Evolutionary conservation across 2,888 invertebrate species (phyloP).

Genomic region (Theretra japonica): DNA sequence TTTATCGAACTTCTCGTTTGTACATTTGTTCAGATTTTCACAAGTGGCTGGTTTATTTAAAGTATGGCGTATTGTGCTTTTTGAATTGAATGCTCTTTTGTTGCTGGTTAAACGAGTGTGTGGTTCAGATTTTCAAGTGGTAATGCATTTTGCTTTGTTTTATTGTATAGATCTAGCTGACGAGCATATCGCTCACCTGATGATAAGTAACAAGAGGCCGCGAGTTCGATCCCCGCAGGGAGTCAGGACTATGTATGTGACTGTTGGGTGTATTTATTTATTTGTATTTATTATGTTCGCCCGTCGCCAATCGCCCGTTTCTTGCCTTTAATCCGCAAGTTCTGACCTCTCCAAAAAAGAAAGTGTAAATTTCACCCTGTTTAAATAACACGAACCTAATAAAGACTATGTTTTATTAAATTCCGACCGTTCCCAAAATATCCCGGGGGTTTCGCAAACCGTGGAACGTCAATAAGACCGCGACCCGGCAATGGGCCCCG

Average conservation of each 20-base stretch:
- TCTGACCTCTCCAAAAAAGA: not conserved
- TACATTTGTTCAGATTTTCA: constrained; percentile 4
- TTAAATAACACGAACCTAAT: constrained; percentile 17
- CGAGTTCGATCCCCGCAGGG: too few species aligned
- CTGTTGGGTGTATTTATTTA: too few species aligned
- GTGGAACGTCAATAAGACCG: constrained; percentile 17
- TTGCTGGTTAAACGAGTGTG: not conserved
- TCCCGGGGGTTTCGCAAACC: constrained; percentile 3
- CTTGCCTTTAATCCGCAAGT: not conserved
- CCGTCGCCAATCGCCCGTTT: too few species aligned
- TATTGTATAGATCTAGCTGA: not conserved
- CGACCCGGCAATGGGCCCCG: not conserved
- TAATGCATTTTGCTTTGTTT: not conserved
- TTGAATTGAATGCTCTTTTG: constrained; percentile 11
- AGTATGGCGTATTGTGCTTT: not conserved
- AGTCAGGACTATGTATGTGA: too few species aligned
- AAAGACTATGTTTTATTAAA: constrained; percentile 16
- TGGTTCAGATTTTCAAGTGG: not conserved
- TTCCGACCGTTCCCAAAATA: constrained; percentile 5
- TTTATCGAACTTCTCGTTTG: not conserved
- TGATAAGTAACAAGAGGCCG: too few species aligned
- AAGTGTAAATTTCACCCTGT: not conserved
- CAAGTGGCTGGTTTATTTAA: constrained; percentile 15
- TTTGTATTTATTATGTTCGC: too few species aligned
- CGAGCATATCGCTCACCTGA: too few species aligned